These are phyloP conservation scores for Hyperoplus immaculatus DNA, from an alignment of 2,797 vertebrate species.

Conservation along the genomic window DNA sequence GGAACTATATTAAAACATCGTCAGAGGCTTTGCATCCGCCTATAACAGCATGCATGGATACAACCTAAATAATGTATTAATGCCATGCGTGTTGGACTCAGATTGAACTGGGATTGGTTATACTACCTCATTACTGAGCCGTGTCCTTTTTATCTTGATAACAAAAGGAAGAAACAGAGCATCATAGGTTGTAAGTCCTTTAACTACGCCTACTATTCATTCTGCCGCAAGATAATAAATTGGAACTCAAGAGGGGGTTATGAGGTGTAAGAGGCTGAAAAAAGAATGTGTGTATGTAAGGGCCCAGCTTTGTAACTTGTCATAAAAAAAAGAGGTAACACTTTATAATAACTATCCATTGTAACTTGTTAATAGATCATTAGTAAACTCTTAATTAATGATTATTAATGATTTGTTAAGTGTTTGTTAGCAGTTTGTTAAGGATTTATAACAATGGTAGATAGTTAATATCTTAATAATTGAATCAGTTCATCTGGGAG, in stretches of 20 bases:
- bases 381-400: too few relatives aligned
- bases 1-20: background rate
- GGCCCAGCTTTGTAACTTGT: constrained; percentile 49
- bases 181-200: constrained; percentile 49
- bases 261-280: constrained; percentile 54
- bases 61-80: constrained; percentile 7
- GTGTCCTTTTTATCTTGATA: constrained; percentile 60
- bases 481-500: too few relatives aligned
- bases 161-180: constrained; percentile 52
- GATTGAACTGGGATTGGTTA: constrained; percentile 35
- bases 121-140: constrained; percentile 31
- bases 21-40: background rate
- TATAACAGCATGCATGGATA: background rate
- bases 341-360: too few relatives aligned
- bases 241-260: constrained; percentile 60
- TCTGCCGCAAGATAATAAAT: constrained; percentile 57
- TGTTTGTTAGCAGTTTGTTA: too few relatives aligned
- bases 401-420: too few relatives aligned
- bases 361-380: too few relatives aligned
- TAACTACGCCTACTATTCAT: constrained; percentile 45
- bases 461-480: too few relatives aligned
- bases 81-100: constrained; percentile 19
- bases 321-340: constrained; percentile 41
- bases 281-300: constrained; percentile 39
- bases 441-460: too few relatives aligned